Evolutionary conservation across 2,888 invertebrate species (phyloP).

Genomic region (Megastigmus dorsalis): DNA sequence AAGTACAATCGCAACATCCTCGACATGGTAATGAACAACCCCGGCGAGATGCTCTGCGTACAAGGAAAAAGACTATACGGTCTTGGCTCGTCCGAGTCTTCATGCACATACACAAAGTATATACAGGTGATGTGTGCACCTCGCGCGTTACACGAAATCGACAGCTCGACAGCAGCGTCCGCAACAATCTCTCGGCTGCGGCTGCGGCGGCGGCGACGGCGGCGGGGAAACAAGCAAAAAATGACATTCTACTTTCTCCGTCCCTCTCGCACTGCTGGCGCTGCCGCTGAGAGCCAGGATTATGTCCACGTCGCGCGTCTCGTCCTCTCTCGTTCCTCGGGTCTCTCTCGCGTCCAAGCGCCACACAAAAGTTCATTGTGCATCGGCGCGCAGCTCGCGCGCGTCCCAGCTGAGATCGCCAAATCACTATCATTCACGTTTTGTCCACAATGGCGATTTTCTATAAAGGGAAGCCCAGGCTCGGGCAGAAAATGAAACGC

Average conservation of each 20-base stretch:
- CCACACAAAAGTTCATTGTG: slow-evolving; percentile 20
- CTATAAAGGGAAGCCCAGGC: slow-evolving; percentile 8
- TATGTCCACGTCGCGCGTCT: not conserved
- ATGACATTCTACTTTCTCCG: slow-evolving; percentile 18
- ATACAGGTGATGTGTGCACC: not conserved
- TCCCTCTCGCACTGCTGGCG: not conserved
- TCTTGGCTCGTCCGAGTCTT: too few species aligned
- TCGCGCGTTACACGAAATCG: slow-evolving; percentile 18
- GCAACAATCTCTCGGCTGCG: not conserved
- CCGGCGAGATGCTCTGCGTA: not conserved
- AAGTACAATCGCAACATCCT: slow-evolving; percentile 30
- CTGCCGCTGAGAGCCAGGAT: too few species aligned
- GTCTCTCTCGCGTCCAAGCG: not conserved
- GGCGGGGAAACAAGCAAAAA: not conserved
- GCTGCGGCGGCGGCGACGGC: too few species aligned
- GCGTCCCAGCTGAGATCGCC: not conserved
- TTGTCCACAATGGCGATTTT: slow-evolving; percentile 41
- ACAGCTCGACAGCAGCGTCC: slow-evolving; percentile 27
- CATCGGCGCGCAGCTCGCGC: not conserved
- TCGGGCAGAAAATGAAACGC: slow-evolving; percentile 20
- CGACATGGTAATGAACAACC: slow-evolving; percentile 28
- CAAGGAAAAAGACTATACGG: too few species aligned
- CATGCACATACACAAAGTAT: not conserved
- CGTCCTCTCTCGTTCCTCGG: not conserved
- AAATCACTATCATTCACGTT: slow-evolving; percentile 36